A percentile compares a stretch with the other conserved stretches of the same genome.
These are phyloP conservation scores for Aphyosemion australe DNA, from an alignment of 2,113 vertebrate genomes.

Conservation along the genomic window DNA sequence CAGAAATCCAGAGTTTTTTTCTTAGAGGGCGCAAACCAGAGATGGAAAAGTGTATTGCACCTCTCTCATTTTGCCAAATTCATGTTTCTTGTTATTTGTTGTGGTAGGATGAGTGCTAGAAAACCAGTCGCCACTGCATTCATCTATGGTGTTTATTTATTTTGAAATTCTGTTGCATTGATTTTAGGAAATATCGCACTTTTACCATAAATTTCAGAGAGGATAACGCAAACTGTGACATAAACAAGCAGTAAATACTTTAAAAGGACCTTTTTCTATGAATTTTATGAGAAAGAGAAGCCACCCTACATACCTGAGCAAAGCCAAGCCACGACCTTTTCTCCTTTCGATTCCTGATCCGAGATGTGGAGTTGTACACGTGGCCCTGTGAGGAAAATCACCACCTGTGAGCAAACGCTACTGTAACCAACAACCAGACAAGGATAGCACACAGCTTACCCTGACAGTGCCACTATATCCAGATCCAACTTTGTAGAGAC, in stretches of 20 bases:
- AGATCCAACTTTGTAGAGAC: constrained; percentile 98
- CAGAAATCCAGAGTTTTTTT: too few relatives aligned
- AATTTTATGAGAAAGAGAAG: neutral
- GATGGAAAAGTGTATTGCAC: too few relatives aligned
- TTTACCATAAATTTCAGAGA: neutral
- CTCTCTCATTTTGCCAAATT: too few relatives aligned
- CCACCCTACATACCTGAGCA: constrained; percentile 87
- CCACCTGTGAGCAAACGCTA: constrained; percentile 9
- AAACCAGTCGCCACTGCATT: too few relatives aligned
- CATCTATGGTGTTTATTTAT: too few relatives aligned
- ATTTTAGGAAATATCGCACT: neutral
- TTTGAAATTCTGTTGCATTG: too few relatives aligned
- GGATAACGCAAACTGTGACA: neutral
- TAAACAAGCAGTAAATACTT: neutral
- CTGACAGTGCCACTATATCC: constrained; percentile 98
- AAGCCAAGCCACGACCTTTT: constrained; percentile 98
- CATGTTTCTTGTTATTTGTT: too few relatives aligned
- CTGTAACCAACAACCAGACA: neutral
- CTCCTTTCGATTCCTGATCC: constrained; percentile 95
- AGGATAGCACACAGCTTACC: constrained; percentile 75
- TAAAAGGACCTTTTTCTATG: neutral
- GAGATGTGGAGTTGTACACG: constrained; percentile 98
- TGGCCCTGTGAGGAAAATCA: constrained; percentile 85
- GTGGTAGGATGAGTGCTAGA: too few relatives aligned
- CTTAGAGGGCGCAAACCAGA: too few relatives aligned